Base-by-base conservation (phyloP, 2,797 vertebrate species). In the Characodon lateralis region DNA sequence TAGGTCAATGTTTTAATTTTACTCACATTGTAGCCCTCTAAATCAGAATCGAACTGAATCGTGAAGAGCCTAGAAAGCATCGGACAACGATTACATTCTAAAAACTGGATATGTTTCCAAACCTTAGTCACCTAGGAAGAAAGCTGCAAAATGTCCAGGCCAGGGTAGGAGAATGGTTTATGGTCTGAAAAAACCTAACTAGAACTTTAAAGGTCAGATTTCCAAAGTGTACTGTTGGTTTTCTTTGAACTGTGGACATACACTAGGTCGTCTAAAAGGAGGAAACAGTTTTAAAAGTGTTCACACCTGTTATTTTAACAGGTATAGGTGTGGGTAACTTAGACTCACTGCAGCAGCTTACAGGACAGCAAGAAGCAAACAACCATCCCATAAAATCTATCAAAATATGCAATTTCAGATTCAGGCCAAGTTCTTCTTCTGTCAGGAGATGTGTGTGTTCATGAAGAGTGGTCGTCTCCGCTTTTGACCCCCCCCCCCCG, bases 401-500 rank as follows among this genome's bases (percentile, higher is more conserved):
- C 3, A 16, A 46, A 69, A 69, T 6, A 48, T 3, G 7, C 6
- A 3, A 26, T 46, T 26, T 69, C 41, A 26, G 53, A 9, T 24
- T 55, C 5, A 18, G 53, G 24, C 7, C 53, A 56, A 53, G 31
- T 35, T 72, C 50, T n/a, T 56, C 53, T 56, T 48, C 2, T 51
- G 46, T 68, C 6, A 43, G 55, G 7, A 73, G 16, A 75, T 41
- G 56, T 74, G 71, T 77, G 72, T 16, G 24, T 50, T 31, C 10
- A 43, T 41, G 55, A n/a, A 31, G 76, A 61, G 73, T 63, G 79
- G 46, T 84, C 82, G 69, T 78, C 77, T 78, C 71, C 79, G 74
- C 31, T 73, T 14, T 50, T 43, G 72, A 86, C 89, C 88, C 81
- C 86, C 63, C 78, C 78, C 74, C 80, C 39, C 81, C 70, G 78